Evolutionary conservation across 2,113 vertebrate genomes (phyloP).

Genomic region (Myocastor coypus): DNA sequence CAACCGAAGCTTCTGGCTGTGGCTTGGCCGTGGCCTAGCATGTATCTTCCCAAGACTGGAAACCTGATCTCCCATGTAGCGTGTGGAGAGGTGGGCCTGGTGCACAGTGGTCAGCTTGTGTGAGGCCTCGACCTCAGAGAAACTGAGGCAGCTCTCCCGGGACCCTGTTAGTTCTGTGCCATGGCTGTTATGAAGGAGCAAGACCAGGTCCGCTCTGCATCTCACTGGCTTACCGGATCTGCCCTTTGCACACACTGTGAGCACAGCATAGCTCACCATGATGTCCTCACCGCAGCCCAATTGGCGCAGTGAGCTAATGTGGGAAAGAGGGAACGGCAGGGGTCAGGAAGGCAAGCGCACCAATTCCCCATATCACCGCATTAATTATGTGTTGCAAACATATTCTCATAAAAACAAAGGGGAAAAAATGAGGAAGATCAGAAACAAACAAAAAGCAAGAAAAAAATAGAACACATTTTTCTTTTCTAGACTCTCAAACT

Average conservation of each 20-base stretch:
- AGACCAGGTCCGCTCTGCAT: neutral
- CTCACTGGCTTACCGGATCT: too few relatives aligned
- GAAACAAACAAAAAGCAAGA: neutral
- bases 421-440: neutral
- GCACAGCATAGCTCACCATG: too few relatives aligned
- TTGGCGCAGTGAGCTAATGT: neutral
- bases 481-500: neutral
- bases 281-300: neutral
- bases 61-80: too few relatives aligned
- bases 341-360: neutral
- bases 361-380: neutral
- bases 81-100: neutral
- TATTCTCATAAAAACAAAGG: neutral
- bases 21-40: neutral
- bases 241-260: too few relatives aligned
- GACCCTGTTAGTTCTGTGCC: neutral
- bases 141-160: neutral
- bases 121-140: neutral
- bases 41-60: neutral
- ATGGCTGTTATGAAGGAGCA: neutral
- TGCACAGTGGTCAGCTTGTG: neutral
- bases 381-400: neutral
- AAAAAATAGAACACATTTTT: neutral
- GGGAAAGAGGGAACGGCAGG: neutral
- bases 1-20: neutral